Percentiles rank a stretch among this genome's conserved stretches.
Conservation (phyloP, 2,113 vertebrate genomes). For the Gopherus evgoodei region DNA sequence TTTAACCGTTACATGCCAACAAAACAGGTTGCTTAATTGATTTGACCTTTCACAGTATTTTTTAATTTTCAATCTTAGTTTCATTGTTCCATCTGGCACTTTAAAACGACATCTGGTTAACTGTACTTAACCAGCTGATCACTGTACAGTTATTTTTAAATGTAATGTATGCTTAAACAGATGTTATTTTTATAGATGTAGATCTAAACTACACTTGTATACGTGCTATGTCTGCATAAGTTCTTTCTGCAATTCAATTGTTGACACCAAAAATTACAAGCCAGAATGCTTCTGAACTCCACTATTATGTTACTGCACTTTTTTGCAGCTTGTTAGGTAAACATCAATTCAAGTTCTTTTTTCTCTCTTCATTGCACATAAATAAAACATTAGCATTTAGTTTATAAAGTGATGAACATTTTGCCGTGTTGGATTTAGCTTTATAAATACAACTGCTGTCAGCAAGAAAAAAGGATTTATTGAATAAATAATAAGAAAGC, state of each 20-base stretch:
- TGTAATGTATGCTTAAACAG: constrained; percentile 99
- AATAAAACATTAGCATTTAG: constrained; percentile 91
- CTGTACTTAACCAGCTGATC: constrained; percentile 99
- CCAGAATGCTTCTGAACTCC: constrained; percentile 84
- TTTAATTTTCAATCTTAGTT: constrained; percentile 99
- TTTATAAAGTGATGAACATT: constrained; percentile 92
- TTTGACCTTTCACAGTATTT: constrained; percentile 99
- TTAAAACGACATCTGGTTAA: constrained; percentile 99
- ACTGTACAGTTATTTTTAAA: constrained; percentile 99
- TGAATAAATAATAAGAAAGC: constrained; percentile 90
- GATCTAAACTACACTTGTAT: constrained; percentile 88
- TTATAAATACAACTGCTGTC: constrained; percentile 89
- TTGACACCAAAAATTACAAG: constrained; percentile 91
- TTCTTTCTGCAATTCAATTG: constrained; percentile 92
- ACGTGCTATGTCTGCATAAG: constrained; percentile 87
- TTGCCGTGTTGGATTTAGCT: constrained; percentile 85
- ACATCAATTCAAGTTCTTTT: constrained; percentile 87
- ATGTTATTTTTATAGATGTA: constrained; percentile 99
- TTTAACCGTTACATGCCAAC: constrained; percentile 98
- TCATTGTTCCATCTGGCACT: constrained; percentile 99
- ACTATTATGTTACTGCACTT: constrained; percentile 86
- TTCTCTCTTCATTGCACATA: constrained; percentile 87
- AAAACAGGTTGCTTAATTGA: constrained; percentile 99
- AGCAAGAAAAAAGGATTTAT: constrained; percentile 88
- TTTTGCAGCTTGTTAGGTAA: constrained; percentile 88